These are phyloP conservation scores for Oreochromis grahami DNA, from an alignment of 2,797 vertebrate genomes.

Conservation along the genomic window DNA sequence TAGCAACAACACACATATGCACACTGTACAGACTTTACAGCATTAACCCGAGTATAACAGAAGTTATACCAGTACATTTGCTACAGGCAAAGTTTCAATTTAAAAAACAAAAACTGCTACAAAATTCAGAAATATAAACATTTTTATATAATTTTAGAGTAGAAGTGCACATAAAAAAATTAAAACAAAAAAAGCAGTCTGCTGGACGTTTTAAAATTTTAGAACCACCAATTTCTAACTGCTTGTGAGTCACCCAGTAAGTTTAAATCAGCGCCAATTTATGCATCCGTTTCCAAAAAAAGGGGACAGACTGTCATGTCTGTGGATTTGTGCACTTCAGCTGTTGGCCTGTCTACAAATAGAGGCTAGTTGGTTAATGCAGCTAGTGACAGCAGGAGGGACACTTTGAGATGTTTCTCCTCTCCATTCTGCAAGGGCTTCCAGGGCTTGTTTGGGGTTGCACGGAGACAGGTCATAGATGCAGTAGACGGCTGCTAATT, in stretches of 20 bases:
- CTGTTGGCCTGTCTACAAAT: conserved; percentile 69
- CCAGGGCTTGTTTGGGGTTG: conserved; percentile 81
- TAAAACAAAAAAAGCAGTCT: not conserved
- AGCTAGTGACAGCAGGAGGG: conserved; percentile 79
- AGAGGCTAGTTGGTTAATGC: conserved; percentile 81
- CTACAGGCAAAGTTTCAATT: not conserved
- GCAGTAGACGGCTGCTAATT: conserved; percentile 88
- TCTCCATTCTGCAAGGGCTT: conserved; percentile 83
- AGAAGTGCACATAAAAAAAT: conserved; percentile 10
- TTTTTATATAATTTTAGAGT: not conserved
- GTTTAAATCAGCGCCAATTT: not conserved
- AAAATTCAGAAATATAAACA: not conserved
- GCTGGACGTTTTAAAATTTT: not conserved
- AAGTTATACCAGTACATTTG: not conserved
- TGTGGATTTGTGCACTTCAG: conserved; percentile 10
- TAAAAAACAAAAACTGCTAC: conserved; percentile 1
- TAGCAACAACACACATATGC: not conserved
- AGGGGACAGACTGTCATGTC: not conserved
- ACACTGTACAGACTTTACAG: conserved; percentile 26
- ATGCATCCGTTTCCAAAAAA: not conserved
- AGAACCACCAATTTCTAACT: not conserved
- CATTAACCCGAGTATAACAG: conserved; percentile 15
- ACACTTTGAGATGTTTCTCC: conserved; percentile 62
- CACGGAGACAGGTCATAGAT: conserved; percentile 88
- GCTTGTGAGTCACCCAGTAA: not conserved